phyloP scores from a whole-genome alignment of 2,797 vertebrate species.

The Uromys caudimaculatus region DNA sequence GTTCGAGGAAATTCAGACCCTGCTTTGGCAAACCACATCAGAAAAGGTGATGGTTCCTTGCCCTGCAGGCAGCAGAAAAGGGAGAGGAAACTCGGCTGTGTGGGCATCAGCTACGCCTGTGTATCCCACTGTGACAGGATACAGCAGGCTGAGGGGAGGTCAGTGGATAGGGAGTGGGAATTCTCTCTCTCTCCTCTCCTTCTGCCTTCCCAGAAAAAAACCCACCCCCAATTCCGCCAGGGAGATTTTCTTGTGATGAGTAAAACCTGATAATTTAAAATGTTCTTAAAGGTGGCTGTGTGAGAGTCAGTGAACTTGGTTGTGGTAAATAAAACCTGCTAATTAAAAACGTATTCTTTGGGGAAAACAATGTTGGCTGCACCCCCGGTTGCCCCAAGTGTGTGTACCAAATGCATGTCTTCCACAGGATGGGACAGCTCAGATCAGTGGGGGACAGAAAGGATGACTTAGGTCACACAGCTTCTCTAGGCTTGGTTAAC shows the following conservation, averaged over 20 bases:
- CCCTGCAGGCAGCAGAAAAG: neutral
- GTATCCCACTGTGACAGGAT: neutral
- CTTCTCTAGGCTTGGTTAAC: neutral
- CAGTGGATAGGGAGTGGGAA: neutral
- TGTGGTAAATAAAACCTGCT: conserved; percentile 88
- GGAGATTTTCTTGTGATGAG: conserved; percentile 84
- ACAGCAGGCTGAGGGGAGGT: neutral
- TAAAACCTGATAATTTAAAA: conserved; percentile 90
- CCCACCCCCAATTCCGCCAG: conserved; percentile 67
- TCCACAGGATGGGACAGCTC: accelerated
- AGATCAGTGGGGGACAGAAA: accelerated
- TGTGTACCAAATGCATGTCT: neutral
- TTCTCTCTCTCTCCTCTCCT: conserved; percentile 66
- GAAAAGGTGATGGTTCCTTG: accelerated
- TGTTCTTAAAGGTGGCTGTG: conserved; percentile 84
- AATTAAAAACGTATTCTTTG: conserved; percentile 83
- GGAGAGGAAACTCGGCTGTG: accelerated
- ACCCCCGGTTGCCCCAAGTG: conserved; percentile 76
- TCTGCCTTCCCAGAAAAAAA: neutral
- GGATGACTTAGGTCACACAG: accelerated
- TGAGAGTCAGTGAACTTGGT: conserved; percentile 82
- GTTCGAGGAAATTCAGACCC: neutral
- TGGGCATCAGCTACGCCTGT: neutral
- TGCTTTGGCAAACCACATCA: neutral
- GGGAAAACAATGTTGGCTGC: conserved; percentile 78